A percentile compares a stretch with the other conserved stretches of the same genome.
These are phyloP conservation scores for Lycaena phlaeas DNA, from an alignment of 2,888 invertebrate species.

Conservation along the genomic window DNA sequence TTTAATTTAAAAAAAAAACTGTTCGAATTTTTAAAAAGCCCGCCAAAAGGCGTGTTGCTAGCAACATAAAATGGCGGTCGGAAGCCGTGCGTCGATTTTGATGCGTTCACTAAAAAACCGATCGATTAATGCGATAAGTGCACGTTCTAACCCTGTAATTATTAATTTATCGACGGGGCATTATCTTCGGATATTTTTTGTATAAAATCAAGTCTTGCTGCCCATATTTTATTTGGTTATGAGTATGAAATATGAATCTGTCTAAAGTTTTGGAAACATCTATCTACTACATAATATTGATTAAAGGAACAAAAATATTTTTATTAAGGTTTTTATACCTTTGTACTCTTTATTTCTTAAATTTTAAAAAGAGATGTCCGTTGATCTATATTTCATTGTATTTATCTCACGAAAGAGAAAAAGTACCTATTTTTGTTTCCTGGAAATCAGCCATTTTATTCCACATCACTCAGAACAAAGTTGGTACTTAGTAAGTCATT, in stretches of 20 bases:
- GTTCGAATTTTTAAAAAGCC: not conserved
- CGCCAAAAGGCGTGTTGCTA: slow-evolving; percentile 1
- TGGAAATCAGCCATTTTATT: no score
- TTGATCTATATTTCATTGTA: no score
- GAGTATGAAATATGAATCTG: not conserved
- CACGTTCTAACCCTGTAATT: slow-evolving; percentile 39
- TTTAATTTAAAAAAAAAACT: not conserved
- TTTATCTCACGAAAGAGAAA: no score
- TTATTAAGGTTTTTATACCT: no score
- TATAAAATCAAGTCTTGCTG: not conserved
- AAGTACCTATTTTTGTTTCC: no score
- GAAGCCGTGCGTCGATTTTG: slow-evolving; percentile 20
- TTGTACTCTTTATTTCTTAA: no score
- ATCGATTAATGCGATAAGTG: slow-evolving; percentile 61
- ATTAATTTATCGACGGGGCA: slow-evolving; percentile 43
- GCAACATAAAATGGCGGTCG: slow-evolving; percentile 13
- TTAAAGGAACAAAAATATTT: no score
- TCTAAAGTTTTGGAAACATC: no score
- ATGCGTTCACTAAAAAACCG: slow-evolving; percentile 23
- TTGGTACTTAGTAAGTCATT: no score
- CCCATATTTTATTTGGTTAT: slow-evolving; percentile 7
- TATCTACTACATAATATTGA: no score
- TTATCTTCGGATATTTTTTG: slow-evolving; percentile 26
- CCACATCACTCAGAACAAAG: no score
- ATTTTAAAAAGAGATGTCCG: no score